Base-by-base conservation (phyloP, 2,113 vertebrate species). In the Petrocephalus zakoni region DNA sequence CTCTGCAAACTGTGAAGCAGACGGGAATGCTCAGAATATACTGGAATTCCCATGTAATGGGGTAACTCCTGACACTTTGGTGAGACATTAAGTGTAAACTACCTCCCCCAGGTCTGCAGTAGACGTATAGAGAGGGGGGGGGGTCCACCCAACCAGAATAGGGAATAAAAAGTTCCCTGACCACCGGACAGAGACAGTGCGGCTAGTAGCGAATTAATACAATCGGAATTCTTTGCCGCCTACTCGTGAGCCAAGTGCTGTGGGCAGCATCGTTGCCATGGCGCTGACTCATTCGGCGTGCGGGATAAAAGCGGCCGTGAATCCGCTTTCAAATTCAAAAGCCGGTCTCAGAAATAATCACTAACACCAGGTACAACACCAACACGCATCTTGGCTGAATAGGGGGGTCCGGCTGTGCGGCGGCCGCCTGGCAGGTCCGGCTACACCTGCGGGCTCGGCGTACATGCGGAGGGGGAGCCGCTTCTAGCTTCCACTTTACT, bases 191-290 rank as follows among this genome's bases (percentile, higher is more conserved):
- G 37, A 78, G 34, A 58, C 47, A 55, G 37, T 49, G 19, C 7
- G 47, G 11, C 7, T 13, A 15, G 58, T 42, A 52, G 37, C 84
- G 8, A 53, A 84, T 29, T 58, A 81, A 87, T 87, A 89, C 56
- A 25, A 88, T 78, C 29, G 42, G 78, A 85, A 55, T 89, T 72
- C 46, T 64, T 90, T 88, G 56, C 90, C 90, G 90, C 90, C 90
- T 89, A 90, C 90, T 87, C 90, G 3, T 42, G 42, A 52, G 34
- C 22, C 42, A 7, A 42, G 10, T 17, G 6, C 75, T 88, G 88
- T 89, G 86, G 88, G 87, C 84, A 88, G 90, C 86, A 84, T 90
- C 88, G 94, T 95, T 96, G 89, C 93, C 92, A 95, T 94, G 93
- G 89, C 92, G 85, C 49, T 90, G 88, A 87, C 90, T 93, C 92